A percentile compares a stretch with the other conserved stretches of the same genome.
These are phyloP conservation scores for Campylorhamphus procurvoides DNA, from an alignment of 2,113 vertebrate genomes.

Conservation along the genomic window DNA sequence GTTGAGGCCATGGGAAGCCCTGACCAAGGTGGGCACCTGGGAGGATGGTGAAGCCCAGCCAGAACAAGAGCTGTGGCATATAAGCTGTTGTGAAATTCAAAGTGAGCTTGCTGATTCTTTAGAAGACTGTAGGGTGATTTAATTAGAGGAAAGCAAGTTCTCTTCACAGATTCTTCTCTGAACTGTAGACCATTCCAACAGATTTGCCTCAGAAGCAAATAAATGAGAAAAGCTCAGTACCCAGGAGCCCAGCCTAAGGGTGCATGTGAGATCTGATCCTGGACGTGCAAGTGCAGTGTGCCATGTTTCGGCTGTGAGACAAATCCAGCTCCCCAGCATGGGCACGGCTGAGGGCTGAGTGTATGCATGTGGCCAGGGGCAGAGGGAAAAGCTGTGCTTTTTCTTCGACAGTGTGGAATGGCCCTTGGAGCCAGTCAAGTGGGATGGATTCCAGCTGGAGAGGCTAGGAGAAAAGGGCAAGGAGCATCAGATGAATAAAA, in stretches of 20 bases:
- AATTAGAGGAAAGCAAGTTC: not conserved
- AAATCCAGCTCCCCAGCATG: not conserved
- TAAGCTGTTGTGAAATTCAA: not conserved
- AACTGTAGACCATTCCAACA: not conserved
- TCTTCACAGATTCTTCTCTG: not conserved
- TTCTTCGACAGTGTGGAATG: not conserved
- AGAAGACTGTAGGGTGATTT: not conserved
- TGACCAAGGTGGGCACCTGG: not conserved
- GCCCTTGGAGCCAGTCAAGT: not conserved
- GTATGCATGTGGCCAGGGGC: not conserved
- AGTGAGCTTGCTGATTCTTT: not conserved
- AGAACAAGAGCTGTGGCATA: not conserved
- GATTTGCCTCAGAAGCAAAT: not conserved
- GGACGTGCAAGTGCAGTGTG: not conserved
- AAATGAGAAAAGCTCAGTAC: not conserved
- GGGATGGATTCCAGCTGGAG: constrained; percentile 10
- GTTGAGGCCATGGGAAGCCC: not conserved
- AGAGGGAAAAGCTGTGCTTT: not conserved
- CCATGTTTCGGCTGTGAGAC: not conserved
- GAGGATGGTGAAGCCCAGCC: not conserved
- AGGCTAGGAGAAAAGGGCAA: not conserved
- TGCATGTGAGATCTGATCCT: not conserved
- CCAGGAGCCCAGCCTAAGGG: not conserved
- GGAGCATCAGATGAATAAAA: not conserved
- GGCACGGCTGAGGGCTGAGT: not conserved